Base-by-base conservation (phyloP, 2,888 invertebrate genomes). In the Andrena praecox region DNA sequence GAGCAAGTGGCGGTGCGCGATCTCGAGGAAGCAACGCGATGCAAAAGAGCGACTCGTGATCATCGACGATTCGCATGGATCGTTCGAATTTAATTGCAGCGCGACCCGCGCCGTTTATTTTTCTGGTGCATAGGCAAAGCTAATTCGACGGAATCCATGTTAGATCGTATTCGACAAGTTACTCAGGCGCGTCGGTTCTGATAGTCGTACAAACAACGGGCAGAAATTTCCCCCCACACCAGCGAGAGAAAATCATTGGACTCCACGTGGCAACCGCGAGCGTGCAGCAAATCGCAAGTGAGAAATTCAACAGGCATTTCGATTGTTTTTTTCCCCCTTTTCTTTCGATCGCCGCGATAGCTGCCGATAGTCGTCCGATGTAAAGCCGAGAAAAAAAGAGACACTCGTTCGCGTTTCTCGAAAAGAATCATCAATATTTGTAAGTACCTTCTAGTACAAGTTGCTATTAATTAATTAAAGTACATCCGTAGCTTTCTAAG, bases 361-460 rank as follows among this genome's bases (percentile, higher is more conserved):
- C 33, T 20, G 62, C n/a, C n/a, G 56, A 64, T 31, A 69, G 68
- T 60, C 20, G 52, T 35, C 42, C 29, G 33, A 64, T 8, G 48
- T 48, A 33, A 66, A 69, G 52, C 56, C 56, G 59, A 42, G 50
- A 66, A 50, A 29, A 66, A 20, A 24, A 56, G 59, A 54, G 67
- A 70, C 70, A 70, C 72, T 63, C 77, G 73, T 84, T 64, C 72
- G 56, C 73, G 79, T 82, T 82, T 84, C 74, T 68, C 71, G 75
- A 71, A 16, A 52, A 16, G 42, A 42, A 73, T 77, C 70, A 73
- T 77, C 70, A 42, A 75, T 82, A 82, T 84, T 79, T 75, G 66
- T 75, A 79, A 82, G 79, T 82, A 84, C 82, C 82, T 82, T 82
- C 82, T 75, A 82, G 82, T 84, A 84, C 84, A 82, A 84, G 71